Evolutionary conservation across 2,888 invertebrate species (phyloP), one percentile per base, ranked within the genome.

Genomic region (Aphodius granarius): DNA sequence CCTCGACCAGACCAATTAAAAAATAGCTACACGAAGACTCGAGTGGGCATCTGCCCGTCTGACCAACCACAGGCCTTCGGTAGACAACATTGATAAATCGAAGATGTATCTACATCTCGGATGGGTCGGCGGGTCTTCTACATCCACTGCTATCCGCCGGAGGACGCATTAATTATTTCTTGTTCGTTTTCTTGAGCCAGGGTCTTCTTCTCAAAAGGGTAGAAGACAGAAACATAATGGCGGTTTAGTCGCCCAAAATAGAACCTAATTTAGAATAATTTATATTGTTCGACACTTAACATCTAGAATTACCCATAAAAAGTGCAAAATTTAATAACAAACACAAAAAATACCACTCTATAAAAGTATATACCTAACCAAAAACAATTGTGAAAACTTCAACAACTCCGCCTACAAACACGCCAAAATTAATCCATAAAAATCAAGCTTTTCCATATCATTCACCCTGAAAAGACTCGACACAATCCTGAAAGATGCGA

Each of bases 21-120:
- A 86, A 86, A 86, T 86, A 84, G 86, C 85, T 85, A 83, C 85
- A 85, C 84, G 84, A 83, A 81, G 85, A 80, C 80, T 81, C 78
- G 80, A 83, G 81, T 81, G 83, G 80, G 81, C 83, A 81, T 72
- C 83, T 84, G 83, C 81, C 78, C 79, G 77, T 78, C 78, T 81
- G 82, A 81, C 86, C 85, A 86, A 86, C 86, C 86, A 84, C 83
- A 80, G 82, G 78, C 80, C 82, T 80, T 77, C 79, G 78, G 78
- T 43, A 43, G 43, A 43, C 79, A 81, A 82, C 83, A 81, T 82
- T 84, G 83, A 85, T 85, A 83, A 84, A 84, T 84, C 82, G 83
- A 81, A 43, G 78, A 82, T 79, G 78, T 80, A 79, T 79, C 81
- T 81, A 80, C 80, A 43, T 43, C 43, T 43, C 43, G 43, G 43